A percentile compares a stretch with the other conserved stretches of the same genome.
phyloP scores from a whole-genome alignment of 2,113 vertebrate genomes.

The Scartelaos histophorus region DNA sequence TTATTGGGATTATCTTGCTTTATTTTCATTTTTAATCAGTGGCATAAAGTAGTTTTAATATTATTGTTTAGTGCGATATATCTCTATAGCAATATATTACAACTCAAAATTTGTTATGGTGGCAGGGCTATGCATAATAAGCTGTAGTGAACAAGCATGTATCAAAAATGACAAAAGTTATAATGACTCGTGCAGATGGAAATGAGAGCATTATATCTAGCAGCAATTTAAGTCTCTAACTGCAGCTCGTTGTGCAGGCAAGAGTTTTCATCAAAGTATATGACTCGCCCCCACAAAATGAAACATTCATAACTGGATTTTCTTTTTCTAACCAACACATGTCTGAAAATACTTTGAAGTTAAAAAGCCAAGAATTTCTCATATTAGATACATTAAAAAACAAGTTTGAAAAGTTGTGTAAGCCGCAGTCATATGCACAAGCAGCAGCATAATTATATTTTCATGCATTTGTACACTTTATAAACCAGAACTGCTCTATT shows the following conservation, averaged over 20 bases:
- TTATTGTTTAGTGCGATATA: no score
- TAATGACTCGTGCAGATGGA: neutral
- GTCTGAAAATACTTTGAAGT: constrained; percentile 65
- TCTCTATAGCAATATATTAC: no score
- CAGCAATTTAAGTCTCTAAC: constrained; percentile 47
- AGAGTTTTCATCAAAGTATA: constrained; percentile 64
- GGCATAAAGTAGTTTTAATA: no score
- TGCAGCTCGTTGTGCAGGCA: constrained; percentile 45
- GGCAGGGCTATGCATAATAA: neutral
- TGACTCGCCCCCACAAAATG: constrained; percentile 56
- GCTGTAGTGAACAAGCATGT: neutral
- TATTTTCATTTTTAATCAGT: no score
- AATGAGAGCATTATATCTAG: neutral
- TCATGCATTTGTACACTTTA: constrained; percentile 1
- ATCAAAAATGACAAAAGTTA: neutral
- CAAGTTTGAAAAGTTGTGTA: constrained; percentile 24
- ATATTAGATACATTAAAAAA: constrained; percentile 41
- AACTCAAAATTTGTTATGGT: constrained; percentile 14
- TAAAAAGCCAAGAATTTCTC: constrained; percentile 47
- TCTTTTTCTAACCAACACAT: constrained; percentile 24
- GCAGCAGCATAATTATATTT: constrained; percentile 10
- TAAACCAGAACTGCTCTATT: neutral
- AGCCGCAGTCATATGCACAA: neutral
- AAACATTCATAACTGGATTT: constrained; percentile 60
- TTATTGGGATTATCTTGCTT: no score